Evolutionary conservation across 2,797 vertebrate genomes (phyloP).

Genomic region (Malurus leucopterus): DNA sequence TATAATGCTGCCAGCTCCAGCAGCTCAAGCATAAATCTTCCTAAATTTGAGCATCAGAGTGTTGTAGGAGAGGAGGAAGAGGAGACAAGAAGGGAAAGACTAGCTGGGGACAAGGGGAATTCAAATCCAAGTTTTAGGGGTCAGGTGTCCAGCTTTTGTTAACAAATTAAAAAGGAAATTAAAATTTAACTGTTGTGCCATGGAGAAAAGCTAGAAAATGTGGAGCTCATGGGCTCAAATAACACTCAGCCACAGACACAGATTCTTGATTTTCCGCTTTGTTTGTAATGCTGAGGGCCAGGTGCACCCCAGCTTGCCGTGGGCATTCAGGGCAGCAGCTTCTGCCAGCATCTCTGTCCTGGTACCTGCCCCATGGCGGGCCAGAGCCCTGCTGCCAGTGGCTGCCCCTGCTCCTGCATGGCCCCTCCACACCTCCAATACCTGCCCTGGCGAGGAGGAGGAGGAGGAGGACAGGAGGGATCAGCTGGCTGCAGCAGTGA

Average conservation of each 20-base stretch:
- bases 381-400: accelerated
- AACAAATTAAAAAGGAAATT: neutral
- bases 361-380: neutral
- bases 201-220: neutral
- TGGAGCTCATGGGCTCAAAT: neutral
- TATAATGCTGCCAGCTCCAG: slow-evolving; percentile 10
- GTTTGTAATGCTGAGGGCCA: neutral
- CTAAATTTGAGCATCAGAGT: neutral
- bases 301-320: neutral
- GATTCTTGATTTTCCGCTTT: neutral
- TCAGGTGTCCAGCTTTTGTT: neutral
- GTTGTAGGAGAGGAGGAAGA: neutral
- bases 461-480: neutral
- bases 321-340: neutral
- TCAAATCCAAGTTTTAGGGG: neutral
- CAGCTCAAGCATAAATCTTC: slow-evolving; percentile 32
- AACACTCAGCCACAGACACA: neutral
- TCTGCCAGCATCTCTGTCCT: neutral
- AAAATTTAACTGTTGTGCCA: neutral
- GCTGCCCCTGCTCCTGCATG: neutral
- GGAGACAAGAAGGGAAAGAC: neutral
- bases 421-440: accelerated
- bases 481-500: neutral
- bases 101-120: neutral
- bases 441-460: neutral